Percentiles rank a stretch among this genome's conserved stretches.
These are phyloP conservation scores for Gortyna flavago DNA, from an alignment of 2,888 invertebrate species.

Conservation along the genomic window DNA sequence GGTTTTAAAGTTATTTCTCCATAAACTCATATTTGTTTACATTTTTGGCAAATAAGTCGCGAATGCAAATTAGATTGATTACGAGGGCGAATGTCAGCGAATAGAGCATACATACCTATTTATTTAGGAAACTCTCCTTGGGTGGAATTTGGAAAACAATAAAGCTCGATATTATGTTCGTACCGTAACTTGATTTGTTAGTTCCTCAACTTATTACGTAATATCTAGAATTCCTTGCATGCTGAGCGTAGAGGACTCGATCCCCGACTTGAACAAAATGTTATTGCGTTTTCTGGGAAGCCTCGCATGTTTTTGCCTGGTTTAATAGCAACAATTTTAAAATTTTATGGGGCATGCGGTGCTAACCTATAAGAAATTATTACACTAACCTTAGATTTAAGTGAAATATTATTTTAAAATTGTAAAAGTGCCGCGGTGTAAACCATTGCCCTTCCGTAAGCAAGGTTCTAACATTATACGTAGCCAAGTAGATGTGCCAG, in stretches of 20 bases:
- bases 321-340: neutral
- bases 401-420: too few species aligned
- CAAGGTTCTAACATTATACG: too few species aligned
- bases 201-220: neutral
- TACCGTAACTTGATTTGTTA: neutral
- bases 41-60: too few species aligned
- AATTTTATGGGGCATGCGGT: neutral
- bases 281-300: neutral
- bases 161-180: slow-evolving; percentile 8
- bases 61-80: neutral
- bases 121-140: neutral
- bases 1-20: too few species aligned
- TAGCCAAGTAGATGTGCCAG: too few species aligned
- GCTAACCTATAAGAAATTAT: too few species aligned
- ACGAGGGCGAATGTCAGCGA: neutral
- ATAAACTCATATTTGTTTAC: too few species aligned
- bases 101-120: neutral
- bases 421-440: too few species aligned
- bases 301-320: too few species aligned
- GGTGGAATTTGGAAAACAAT: slow-evolving; percentile 7
- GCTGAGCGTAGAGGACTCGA: neutral
- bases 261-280: neutral
- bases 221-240: neutral
- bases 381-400: too few species aligned
- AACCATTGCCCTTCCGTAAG: too few species aligned